These are phyloP conservation scores for Neocrepidodera transversa DNA, from an alignment of 2,888 invertebrate species.

Conservation along the genomic window DNA sequence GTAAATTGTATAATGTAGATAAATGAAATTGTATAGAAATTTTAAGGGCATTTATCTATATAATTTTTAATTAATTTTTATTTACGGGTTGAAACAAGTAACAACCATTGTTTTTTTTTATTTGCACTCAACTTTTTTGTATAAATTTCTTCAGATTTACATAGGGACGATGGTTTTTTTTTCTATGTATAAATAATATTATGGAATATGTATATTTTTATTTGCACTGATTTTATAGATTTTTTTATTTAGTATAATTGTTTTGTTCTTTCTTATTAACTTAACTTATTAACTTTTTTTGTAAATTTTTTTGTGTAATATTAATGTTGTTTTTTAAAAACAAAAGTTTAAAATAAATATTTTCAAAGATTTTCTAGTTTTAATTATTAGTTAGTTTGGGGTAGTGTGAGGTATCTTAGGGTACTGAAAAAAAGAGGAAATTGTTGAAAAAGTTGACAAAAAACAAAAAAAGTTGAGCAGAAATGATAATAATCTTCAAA, in stretches of 20 bases:
- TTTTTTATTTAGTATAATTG: slow-evolving; percentile 51
- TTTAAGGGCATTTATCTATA: slow-evolving; percentile 40
- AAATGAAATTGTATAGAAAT: slow-evolving; percentile 33
- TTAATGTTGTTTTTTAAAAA: slow-evolving; percentile 49
- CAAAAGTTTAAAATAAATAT: slow-evolving; percentile 39
- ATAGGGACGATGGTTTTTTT: slow-evolving; percentile 24
- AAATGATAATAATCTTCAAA: too few relatives aligned
- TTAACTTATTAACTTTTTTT: slow-evolving; percentile 54
- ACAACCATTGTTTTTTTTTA: too few relatives aligned
- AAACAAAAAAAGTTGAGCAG: too few relatives aligned
- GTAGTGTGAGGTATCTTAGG: too few relatives aligned
- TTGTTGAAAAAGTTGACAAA: too few relatives aligned
- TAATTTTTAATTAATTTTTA: slow-evolving; percentile 17
- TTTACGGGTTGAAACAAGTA: background rate
- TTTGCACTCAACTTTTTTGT: slow-evolving; percentile 32
- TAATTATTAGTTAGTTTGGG: too few relatives aligned
- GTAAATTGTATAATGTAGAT: slow-evolving; percentile 39
- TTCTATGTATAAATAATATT: slow-evolving; percentile 31
- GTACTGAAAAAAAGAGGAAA: too few relatives aligned
- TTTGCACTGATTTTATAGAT: slow-evolving; percentile 48
- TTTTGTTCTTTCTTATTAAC: slow-evolving; percentile 50
- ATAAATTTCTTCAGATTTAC: slow-evolving; percentile 32
- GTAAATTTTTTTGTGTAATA: slow-evolving; percentile 47
- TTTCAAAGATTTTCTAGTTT: slow-evolving; percentile 33
- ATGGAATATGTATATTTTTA: slow-evolving; percentile 43